Evolutionary conservation across 2,797 vertebrate species (phyloP), one percentile per base, ranked within the genome.

Genomic region (Protosalanx chinensis): DNA sequence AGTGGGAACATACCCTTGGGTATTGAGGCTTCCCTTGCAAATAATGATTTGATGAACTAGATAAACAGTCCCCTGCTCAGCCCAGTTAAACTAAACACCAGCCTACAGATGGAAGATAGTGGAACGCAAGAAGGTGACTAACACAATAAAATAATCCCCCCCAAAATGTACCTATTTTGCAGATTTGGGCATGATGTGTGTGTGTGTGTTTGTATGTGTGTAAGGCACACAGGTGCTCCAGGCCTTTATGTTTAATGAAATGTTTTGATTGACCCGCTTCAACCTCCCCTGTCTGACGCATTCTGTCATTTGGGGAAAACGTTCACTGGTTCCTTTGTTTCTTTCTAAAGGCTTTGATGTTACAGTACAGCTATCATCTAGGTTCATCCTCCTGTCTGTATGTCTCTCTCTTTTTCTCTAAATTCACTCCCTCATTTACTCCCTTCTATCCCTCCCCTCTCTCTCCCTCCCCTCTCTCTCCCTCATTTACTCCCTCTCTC

Each of bases 231-330:
- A 32, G 67, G 69, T 65, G 73, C 68, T 33, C 70, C 66, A 72
- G 76, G 20, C 70, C 82, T 87, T 85, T 79, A n/a, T 32, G 23
- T 59, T 3, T 58, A 35, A 59, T 37, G n/a, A 57, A 37, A 81
- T 86, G 73, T 73, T 29, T 71, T 81, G 37, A 70, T 18, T 61
- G 57, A 70, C 37, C 15, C 18, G 27, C 58, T 70, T 16, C 23
- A 58, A 70, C 58, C 58, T 70, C 8, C 62, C 20, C 2, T 18
- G 58, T 62, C 18, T 5, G 46, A 62, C 32, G 27, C n/a, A 29
- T 18, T 16, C 33, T 71, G 41, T 63, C 23, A 46, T 63, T 64
- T 32, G 4, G 29, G 41, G 13, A 13, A 23, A 85, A 85, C 12
- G 12, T 68, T 30, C 33, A 67, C 33, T 3, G 4, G 76, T 82